Evolutionary conservation across 2,113 vertebrate species (phyloP).

Genomic region (Montifringilla adamsi): DNA sequence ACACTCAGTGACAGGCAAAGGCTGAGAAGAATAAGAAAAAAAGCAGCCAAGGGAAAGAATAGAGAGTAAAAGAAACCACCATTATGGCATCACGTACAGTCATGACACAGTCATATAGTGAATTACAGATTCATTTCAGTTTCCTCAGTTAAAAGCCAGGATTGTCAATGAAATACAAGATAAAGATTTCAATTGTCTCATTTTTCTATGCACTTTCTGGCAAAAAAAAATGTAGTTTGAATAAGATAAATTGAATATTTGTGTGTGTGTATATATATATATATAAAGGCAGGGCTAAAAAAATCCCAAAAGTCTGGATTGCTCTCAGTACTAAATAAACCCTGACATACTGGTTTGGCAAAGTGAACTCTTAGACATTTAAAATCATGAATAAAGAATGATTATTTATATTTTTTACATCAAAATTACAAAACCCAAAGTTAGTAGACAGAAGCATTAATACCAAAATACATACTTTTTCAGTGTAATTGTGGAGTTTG

Average conservation of each 20-base stretch:
- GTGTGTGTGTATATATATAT: too few species aligned
- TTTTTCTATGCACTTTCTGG: too few species aligned
- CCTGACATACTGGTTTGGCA: background rate
- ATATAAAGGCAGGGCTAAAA: background rate
- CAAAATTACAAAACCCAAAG: background rate
- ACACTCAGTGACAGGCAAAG: background rate
- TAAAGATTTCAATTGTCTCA: too few species aligned
- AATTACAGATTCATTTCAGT: background rate
- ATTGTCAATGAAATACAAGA: too few species aligned
- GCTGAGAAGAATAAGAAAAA: background rate
- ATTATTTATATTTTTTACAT: background rate
- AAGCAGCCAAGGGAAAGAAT: background rate
- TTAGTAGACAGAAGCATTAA: background rate
- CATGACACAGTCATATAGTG: background rate
- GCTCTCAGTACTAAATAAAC: background rate
- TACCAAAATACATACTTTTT: background rate
- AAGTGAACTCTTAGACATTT: background rate
- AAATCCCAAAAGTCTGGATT: background rate
- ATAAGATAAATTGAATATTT: too few species aligned
- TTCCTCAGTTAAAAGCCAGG: background rate
- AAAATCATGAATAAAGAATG: background rate
- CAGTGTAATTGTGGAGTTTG: background rate
- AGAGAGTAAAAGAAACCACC: background rate
- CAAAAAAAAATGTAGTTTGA: too few species aligned
- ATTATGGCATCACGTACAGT: background rate